Percentiles rank a stretch among this genome's conserved stretches.
phyloP scores from a whole-genome alignment of 2,797 vertebrate species.

The Rhynchotus rufescens region DNA sequence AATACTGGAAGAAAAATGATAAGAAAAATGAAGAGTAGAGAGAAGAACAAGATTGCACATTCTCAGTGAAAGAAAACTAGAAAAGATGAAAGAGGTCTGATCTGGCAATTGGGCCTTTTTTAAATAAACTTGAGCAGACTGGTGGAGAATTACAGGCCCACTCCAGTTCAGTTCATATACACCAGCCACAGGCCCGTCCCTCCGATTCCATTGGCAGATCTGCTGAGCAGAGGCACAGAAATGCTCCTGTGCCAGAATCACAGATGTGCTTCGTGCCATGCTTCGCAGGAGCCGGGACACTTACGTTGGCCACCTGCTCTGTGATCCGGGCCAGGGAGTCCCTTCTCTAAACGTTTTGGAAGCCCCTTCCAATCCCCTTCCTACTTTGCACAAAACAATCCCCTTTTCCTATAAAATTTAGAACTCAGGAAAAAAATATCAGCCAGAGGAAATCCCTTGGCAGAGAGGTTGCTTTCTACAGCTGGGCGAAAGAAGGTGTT shows the following conservation, averaged over 20 bases:
- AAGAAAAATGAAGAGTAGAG: background rate
- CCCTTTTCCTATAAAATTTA: background rate
- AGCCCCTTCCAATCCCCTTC: background rate
- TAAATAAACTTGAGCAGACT: background rate
- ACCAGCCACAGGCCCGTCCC: background rate
- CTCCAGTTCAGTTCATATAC: background rate
- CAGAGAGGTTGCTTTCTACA: constrained; percentile 23
- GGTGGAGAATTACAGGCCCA: background rate
- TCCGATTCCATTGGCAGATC: background rate
- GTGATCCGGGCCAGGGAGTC: background rate
- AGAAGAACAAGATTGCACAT: background rate
- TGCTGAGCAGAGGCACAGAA: background rate
- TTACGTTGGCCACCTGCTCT: background rate
- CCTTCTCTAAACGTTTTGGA: background rate
- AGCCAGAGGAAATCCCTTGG: background rate
- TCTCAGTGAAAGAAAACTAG: background rate
- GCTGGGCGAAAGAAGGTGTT: constrained; percentile 3
- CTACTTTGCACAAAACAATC: constrained; percentile 3
- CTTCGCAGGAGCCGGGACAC: background rate
- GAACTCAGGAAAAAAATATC: background rate
- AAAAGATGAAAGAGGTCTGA: background rate
- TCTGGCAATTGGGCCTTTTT: background rate
- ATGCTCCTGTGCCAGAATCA: background rate
- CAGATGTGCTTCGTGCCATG: background rate
- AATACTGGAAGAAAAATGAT: background rate